These are phyloP conservation scores for Clarias laeviceps DNA, from an alignment of 2,797 vertebrate species.

Conservation along the genomic window DNA sequence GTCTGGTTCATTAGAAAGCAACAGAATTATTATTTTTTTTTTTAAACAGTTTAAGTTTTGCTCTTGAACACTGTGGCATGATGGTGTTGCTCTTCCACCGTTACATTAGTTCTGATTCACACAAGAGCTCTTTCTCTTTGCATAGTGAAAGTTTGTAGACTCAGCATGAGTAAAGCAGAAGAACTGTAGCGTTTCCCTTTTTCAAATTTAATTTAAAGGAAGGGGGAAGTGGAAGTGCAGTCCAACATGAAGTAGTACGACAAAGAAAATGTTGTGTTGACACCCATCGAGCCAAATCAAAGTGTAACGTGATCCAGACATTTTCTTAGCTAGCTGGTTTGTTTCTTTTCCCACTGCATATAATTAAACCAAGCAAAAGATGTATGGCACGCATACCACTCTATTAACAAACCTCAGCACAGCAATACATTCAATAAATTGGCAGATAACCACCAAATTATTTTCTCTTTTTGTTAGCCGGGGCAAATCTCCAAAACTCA, in stretches of 20 bases:
- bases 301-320: not conserved
- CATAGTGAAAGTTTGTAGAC: not conserved
- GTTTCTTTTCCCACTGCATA: not conserved
- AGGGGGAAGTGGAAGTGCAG: constrained; percentile 7
- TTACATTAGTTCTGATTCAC: not conserved
- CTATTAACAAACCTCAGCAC: not conserved
- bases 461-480: not conserved
- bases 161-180: not conserved
- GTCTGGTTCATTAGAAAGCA: no score
- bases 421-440: not conserved
- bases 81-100: not conserved
- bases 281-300: not conserved
- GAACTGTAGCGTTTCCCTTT: constrained; percentile 5
- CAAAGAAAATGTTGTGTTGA: not conserved
- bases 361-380: not conserved
- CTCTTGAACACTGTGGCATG: not conserved
- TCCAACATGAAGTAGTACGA: not conserved
- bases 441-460: not conserved
- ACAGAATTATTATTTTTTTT: no score
- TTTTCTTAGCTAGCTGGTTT: not conserved
- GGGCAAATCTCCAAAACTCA: not conserved
- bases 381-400: not conserved
- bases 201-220: not conserved
- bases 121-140: not conserved
- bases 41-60: not conserved